Base-by-base conservation (phyloP, 2,113 vertebrate species). In the Cyanoramphus novaezelandiae region DNA sequence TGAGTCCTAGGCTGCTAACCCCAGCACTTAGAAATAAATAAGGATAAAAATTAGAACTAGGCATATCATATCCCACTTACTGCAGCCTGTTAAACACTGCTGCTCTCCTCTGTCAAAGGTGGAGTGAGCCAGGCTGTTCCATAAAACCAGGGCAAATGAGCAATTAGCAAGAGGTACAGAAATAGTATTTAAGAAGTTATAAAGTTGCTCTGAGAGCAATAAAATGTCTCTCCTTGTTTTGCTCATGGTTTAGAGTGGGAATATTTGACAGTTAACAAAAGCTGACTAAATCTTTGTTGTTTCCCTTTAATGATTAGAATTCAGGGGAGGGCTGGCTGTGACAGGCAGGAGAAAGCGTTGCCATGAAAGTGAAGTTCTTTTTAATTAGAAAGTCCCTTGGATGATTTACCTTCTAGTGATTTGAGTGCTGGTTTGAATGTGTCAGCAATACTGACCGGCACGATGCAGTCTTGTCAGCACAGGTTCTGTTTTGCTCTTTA, bases 121-220 rank as follows among this genome's bases (percentile, higher is more conserved):
- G 53, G 75, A 43, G 79, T 18, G 65, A 95, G 85, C 80, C 80
- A 49, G 62, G 28, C 67, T 92, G 64, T 39, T 88, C 75, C 84
- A 37, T 64, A 67, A 77, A 94, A 79, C 59, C 67, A 82, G 85
- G 88, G 86, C 86, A 95, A 91, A 52, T 21, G 76, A 86, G 83
- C 82, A 90, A 80, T 95, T 93, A 95, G 86, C 57, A 65, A 72
- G 91, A 88, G 69, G 57, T 79, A 63, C 71, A 86, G 59, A 86
- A 95, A 81, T 65, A 75, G 86, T 21, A 33, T 76, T 94, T 85
- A 79, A 92, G 65, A 95, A 88, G 57, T 65, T 76, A 59, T 90
- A 84, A 92, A 94, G 74, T 77, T 96, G 92, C 90, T 80, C 82
- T 69, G 95, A 96, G 91, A 85, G 77, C 91, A 88, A 62, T 89